phyloP scores from a whole-genome alignment of 2,797 vertebrate genomes.

The Acrocephalus scirpaceus region DNA sequence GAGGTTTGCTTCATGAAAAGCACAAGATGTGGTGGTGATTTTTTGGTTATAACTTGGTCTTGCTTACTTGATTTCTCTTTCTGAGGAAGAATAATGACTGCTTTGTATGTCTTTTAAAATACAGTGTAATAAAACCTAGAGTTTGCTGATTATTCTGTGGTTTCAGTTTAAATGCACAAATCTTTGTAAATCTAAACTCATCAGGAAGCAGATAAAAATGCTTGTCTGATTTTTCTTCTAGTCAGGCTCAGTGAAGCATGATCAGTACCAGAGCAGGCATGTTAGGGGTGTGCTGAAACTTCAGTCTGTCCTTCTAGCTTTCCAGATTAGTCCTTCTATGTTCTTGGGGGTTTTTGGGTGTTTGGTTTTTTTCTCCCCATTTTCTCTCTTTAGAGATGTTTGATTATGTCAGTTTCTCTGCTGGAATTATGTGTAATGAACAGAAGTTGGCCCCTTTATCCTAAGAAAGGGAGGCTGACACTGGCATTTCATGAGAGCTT shows the following conservation, averaged over 20 bases:
- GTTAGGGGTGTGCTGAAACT: not conserved
- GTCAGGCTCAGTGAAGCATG: not conserved
- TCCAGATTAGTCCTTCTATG: not conserved
- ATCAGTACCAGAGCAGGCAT: not conserved
- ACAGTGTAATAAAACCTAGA: conserved; percentile 37
- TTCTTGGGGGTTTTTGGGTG: accelerated
- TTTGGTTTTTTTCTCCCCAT: not conserved
- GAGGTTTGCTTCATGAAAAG: not conserved
- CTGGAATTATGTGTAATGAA: not conserved
- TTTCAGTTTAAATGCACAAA: not conserved
- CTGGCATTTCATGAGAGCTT: accelerated
- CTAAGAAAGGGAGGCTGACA: not conserved
- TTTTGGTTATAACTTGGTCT: not conserved
- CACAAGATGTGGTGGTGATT: not conserved
- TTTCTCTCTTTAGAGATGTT: not conserved
- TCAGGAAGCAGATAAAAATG: conserved; percentile 30
- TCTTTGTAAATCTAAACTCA: conserved; percentile 46
- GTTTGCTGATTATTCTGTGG: not conserved
- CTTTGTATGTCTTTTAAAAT: conserved; percentile 37
- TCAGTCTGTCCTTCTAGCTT: not conserved
- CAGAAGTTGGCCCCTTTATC: not conserved
- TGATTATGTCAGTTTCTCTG: not conserved
- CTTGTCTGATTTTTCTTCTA: conserved; percentile 7
- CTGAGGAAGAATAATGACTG: conserved; percentile 19
- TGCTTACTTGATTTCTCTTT: not conserved